phyloP scores from a whole-genome alignment of 1,140 invertebrate species.

The Cepaea nemoralis region DNA sequence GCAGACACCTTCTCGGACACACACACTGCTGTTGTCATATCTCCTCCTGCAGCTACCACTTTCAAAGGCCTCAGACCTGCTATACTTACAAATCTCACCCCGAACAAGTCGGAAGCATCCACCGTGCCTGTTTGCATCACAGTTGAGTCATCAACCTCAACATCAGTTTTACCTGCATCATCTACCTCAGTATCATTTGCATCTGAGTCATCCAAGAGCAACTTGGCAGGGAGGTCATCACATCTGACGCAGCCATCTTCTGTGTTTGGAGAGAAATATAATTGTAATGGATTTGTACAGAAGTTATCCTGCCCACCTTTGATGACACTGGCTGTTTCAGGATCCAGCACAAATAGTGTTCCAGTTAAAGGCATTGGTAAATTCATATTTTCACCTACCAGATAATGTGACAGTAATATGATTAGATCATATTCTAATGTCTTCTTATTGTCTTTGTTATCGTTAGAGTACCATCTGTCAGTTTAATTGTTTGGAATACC shows the following conservation, averaged over 20 bases:
- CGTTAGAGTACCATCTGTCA: too few relatives aligned
- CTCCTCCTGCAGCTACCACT: neutral
- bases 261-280: neutral
- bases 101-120: neutral
- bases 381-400: too few relatives aligned
- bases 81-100: neutral
- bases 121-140: neutral
- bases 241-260: neutral
- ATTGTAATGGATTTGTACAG: neutral
- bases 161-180: neutral
- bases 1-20: conserved; percentile 19
- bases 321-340: neutral
- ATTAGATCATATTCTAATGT: too few relatives aligned
- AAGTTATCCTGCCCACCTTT: neutral
- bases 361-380: neutral
- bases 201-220: neutral
- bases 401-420: too few relatives aligned
- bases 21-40: neutral
- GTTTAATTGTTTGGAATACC: too few relatives aligned
- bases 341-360: neutral
- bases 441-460: too few relatives aligned
- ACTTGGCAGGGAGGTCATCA: neutral
- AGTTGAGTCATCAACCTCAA: neutral
- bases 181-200: neutral
- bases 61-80: neutral